phyloP scores from a whole-genome alignment of 2,113 vertebrate species.

The Phylloscopus trochilus region DNA sequence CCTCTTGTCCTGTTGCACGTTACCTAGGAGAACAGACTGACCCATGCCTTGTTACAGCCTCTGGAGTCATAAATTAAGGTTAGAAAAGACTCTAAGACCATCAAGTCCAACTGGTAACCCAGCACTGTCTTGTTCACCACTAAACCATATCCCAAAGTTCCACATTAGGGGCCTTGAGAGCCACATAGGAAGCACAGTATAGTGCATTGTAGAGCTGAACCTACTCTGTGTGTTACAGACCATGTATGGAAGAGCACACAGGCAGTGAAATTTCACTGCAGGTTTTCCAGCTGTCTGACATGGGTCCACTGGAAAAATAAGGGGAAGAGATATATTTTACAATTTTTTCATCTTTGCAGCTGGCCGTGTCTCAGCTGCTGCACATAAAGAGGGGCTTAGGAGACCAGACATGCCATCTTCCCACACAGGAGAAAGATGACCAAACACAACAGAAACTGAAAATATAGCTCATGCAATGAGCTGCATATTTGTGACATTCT shows the following conservation, averaged over 20 bases:
- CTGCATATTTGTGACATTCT: background rate
- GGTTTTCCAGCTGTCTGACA: background rate
- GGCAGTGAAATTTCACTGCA: background rate
- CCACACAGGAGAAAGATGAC: background rate
- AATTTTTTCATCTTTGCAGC: background rate
- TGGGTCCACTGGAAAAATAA: background rate
- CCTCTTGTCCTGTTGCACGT: background rate
- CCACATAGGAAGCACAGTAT: background rate
- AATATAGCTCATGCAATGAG: conserved; percentile 17
- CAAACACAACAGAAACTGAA: background rate
- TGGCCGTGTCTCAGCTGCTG: background rate
- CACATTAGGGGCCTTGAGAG: background rate
- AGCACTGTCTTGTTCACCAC: background rate
- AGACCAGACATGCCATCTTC: background rate
- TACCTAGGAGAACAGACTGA: background rate
- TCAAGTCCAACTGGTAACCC: background rate
- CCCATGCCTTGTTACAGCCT: accelerated
- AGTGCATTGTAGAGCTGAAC: background rate
- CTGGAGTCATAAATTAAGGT: background rate
- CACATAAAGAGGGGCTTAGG: background rate
- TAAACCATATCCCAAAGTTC: background rate
- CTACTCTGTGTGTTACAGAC: background rate
- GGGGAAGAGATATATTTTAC: background rate
- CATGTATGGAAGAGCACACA: background rate
- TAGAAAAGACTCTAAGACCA: background rate